Evolutionary conservation across 2,797 vertebrate species (phyloP).

Genomic region (Sebastes nivosus): DNA sequence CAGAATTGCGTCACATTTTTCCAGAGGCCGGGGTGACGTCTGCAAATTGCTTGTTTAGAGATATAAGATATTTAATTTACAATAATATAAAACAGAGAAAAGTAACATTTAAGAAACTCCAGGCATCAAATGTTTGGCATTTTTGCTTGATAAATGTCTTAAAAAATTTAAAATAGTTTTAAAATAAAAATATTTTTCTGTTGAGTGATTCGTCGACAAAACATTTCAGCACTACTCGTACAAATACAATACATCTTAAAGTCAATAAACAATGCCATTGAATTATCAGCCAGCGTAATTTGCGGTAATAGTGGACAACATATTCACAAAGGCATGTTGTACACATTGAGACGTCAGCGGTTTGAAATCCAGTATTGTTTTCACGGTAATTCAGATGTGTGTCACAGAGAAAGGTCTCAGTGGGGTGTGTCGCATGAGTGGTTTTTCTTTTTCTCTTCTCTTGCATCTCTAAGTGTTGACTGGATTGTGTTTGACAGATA

Average conservation of each 20-base stretch:
- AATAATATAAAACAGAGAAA: background rate
- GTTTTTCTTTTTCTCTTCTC: conserved; percentile 7
- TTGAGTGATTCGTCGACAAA: background rate
- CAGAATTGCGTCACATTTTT: background rate
- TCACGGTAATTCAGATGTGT: background rate
- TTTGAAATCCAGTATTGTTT: background rate
- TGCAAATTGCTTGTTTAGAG: background rate
- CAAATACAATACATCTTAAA: background rate
- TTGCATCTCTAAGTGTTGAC: conserved; percentile 57
- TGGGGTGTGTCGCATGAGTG: background rate
- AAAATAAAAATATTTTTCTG: background rate
- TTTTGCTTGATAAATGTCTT: background rate
- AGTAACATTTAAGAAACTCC: too few species aligned
- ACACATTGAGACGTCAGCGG: background rate
- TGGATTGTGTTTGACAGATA: conserved; percentile 84
- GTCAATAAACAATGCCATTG: background rate
- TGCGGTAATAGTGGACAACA: background rate
- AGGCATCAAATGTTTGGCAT: background rate
- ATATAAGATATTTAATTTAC: background rate
- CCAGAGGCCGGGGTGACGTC: background rate
- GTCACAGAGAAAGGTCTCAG: conserved; percentile 3
- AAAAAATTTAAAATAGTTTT: background rate
- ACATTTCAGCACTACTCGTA: background rate
- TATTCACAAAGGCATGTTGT: background rate
- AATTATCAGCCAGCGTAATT: background rate